Percentiles rank a stretch among this genome's conserved stretches.
Conservation (phyloP, 2,797 vertebrate genomes). For the Crenichthys baileyi region DNA sequence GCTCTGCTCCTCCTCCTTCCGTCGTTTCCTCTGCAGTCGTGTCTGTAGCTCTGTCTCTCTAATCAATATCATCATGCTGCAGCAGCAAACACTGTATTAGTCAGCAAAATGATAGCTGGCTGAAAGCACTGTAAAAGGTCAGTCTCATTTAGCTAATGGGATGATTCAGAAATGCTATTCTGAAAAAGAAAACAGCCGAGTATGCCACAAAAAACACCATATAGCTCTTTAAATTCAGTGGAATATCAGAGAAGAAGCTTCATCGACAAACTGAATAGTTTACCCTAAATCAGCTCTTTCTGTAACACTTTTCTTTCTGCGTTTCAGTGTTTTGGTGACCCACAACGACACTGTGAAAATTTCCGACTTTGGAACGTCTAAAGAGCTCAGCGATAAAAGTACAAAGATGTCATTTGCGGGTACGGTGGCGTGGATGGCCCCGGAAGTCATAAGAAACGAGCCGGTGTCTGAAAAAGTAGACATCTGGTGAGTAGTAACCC, state of each 20-base stretch:
- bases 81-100: constrained; percentile 63
- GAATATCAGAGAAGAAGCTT: constrained; percentile 12
- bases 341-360: constrained; percentile 96
- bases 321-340: constrained; percentile 92
- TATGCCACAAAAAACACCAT: constrained; percentile 16
- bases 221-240: constrained; percentile 1
- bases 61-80: constrained; percentile 72
- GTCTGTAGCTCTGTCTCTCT: constrained; percentile 52
- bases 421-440: constrained; percentile 99
- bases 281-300: neutral
- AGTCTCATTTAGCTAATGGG: constrained; percentile 61
- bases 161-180: constrained; percentile 55
- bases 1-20: constrained; percentile 20
- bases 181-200: constrained; percentile 3
- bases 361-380: constrained; percentile 98
- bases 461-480: constrained; percentile 98
- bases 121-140: constrained; percentile 67
- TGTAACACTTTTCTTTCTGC: constrained; percentile 19
- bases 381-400: constrained; percentile 98
- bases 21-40: constrained; percentile 23
- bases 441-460: constrained; percentile 97
- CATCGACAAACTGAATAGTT: neutral
- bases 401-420: constrained; percentile 99
- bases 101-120: constrained; percentile 68
- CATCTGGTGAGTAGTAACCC: constrained; percentile 90